Conservation (phyloP, 1,140 invertebrate species). For the Lepidurus couesii region DNA sequence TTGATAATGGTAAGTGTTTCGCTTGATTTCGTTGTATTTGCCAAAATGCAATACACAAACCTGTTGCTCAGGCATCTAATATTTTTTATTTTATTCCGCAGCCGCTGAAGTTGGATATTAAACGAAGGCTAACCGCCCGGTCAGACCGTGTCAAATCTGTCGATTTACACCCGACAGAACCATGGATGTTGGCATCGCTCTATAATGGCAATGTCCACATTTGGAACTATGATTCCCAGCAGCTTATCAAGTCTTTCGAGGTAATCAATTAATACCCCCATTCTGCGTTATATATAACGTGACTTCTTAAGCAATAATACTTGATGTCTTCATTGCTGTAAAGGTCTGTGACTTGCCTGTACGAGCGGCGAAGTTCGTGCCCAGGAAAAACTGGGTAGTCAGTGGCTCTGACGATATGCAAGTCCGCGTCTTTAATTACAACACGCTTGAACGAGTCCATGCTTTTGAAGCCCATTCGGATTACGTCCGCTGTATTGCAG, state of each 20-base stretch:
- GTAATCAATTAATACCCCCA: slow-evolving; percentile 40
- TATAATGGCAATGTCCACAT: slow-evolving; percentile 99
- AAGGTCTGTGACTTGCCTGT: slow-evolving; percentile 93
- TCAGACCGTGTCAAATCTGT: slow-evolving; percentile 98
- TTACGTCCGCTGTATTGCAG: slow-evolving; percentile 91
- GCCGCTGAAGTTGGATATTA: slow-evolving; percentile 96
- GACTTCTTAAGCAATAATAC: too few relatives aligned
- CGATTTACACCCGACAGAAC: slow-evolving; percentile 93
- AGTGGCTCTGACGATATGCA: slow-evolving; percentile 96
- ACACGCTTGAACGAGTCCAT: slow-evolving; percentile 92
- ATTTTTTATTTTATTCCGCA: slow-evolving; percentile 44
- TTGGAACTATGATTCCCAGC: slow-evolving; percentile 96
- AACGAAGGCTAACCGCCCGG: slow-evolving; percentile 90
- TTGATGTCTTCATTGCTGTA: slow-evolving; percentile 38
- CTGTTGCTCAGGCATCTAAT: neutral
- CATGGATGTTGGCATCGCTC: slow-evolving; percentile 95
- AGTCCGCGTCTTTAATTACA: slow-evolving; percentile 96
- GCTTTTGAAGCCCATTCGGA: slow-evolving; percentile 98
- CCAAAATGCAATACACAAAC: slow-evolving; percentile 11
- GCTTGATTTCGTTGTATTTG: neutral
- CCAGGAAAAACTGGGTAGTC: slow-evolving; percentile 97
- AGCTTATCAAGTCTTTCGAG: slow-evolving; percentile 89
- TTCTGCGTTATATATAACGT: neutral
- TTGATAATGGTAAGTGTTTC: neutral
- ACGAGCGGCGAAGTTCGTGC: slow-evolving; percentile 88